phyloP scores from a whole-genome alignment of 1,140 invertebrate species.

The Drosophila mojavensis region DNA sequence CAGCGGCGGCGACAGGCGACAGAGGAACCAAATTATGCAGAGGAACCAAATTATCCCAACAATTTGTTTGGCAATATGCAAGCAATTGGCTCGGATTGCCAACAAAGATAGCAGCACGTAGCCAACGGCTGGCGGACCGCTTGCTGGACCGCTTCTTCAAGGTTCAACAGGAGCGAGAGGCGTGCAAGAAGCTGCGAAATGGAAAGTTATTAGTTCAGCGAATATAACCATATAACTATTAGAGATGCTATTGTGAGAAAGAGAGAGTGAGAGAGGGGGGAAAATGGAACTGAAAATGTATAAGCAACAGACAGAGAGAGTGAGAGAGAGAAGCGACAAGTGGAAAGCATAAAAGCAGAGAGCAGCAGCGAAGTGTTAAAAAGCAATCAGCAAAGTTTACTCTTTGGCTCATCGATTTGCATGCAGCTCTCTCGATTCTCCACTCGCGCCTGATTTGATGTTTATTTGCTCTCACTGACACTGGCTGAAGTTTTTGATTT shows the following conservation, averaged over 20 bases:
- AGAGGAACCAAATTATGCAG: slow-evolving; percentile 7
- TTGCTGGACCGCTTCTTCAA: neutral
- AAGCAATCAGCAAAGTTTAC: neutral
- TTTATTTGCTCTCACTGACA: no score
- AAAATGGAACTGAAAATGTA: neutral
- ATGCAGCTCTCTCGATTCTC: no score
- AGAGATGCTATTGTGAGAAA: neutral
- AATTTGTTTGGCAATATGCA: slow-evolving; percentile 23
- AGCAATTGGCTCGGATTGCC: slow-evolving; percentile 10
- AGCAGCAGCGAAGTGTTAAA: neutral
- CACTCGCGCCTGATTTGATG: no score
- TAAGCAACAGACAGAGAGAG: neutral
- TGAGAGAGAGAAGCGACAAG: neutral
- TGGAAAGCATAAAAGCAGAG: neutral
- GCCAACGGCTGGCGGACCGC: neutral
- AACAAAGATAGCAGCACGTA: neutral
- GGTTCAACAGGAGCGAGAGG: neutral
- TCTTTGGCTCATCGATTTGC: no score
- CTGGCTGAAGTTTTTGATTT: no score
- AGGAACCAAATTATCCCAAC: slow-evolving; percentile 10
- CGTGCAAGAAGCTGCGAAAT: neutral
- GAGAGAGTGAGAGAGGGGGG: neutral
- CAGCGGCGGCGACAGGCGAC: neutral
- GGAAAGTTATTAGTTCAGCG: neutral
- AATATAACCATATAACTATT: neutral